These are phyloP conservation scores for Ceratotherium simum DNA, from an alignment of 2,113 vertebrate genomes.

Conservation along the genomic window DNA sequence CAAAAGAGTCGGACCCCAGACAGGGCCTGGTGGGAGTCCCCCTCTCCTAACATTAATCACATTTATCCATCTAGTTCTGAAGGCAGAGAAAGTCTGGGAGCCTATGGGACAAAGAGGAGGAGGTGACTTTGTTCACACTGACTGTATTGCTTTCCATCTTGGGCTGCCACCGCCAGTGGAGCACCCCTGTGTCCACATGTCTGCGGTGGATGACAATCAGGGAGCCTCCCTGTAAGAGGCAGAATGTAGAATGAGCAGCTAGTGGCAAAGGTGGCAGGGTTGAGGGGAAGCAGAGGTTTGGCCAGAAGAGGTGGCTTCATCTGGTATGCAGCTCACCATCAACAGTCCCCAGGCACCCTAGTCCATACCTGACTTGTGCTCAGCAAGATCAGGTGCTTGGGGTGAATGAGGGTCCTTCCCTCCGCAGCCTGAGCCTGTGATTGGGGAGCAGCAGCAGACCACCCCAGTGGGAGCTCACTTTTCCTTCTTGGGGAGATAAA, in stretches of 20 bases:
- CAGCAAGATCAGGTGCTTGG: neutral
- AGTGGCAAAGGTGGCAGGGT: accelerated
- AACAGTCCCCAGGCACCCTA: accelerated
- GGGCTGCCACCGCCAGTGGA: neutral
- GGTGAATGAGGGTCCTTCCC: neutral
- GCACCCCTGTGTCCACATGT: neutral
- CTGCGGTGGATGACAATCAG: accelerated
- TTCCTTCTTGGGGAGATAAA: neutral
- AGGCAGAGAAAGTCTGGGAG: neutral
- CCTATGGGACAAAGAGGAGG: neutral
- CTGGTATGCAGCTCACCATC: accelerated
- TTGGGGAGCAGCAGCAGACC: neutral
- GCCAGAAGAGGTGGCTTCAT: neutral
- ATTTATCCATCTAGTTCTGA: neutral
- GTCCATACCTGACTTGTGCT: neutral
- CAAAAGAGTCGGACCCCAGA: neutral
- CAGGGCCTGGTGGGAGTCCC: neutral
- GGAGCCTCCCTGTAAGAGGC: neutral
- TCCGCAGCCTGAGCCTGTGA: neutral
- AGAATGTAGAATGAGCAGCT: neutral
- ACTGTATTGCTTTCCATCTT: neutral
- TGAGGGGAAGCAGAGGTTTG: neutral
- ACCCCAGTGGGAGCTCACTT: neutral
- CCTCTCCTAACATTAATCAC: neutral
- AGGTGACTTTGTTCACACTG: neutral